Evolutionary conservation across 1,140 invertebrate species (phyloP).

Genomic region (Cydia splendana): DNA sequence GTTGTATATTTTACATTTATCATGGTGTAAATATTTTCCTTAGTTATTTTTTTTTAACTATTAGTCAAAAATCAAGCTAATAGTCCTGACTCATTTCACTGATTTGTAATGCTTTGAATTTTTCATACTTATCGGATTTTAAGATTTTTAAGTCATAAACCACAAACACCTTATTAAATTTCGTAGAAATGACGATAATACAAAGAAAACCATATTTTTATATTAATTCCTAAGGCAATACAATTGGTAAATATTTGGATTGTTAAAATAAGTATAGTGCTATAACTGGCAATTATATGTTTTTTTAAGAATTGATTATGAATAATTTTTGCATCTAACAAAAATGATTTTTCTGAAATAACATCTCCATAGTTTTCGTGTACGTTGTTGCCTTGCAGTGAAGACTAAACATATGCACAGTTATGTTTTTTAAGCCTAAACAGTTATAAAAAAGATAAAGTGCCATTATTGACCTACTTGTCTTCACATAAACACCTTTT

Average conservation of each 20-base stretch:
- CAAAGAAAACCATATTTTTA: neutral
- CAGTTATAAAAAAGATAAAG: constrained; percentile 21
- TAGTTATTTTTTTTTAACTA: neutral
- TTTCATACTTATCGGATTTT: neutral
- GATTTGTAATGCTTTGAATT: neutral
- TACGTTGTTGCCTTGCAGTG: neutral
- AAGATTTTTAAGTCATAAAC: neutral
- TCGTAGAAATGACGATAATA: neutral
- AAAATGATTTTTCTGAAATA: neutral
- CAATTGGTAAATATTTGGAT: too few species aligned
- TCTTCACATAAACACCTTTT: constrained; percentile 16
- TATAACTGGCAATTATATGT: too few species aligned
- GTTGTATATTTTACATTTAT: neutral
- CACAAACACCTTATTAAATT: neutral
- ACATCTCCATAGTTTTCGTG: neutral
- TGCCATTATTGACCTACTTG: constrained; percentile 22
- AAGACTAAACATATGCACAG: constrained; percentile 5
- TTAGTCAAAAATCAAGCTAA: neutral
- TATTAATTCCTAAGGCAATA: too few species aligned
- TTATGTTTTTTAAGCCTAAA: constrained; percentile 2
- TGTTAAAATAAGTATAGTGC: too few species aligned
- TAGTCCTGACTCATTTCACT: neutral
- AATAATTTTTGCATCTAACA: neutral
- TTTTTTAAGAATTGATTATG: neutral
- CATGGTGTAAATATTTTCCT: neutral